Base-by-base conservation (phyloP, 2,888 invertebrate genomes). In the Acleris cristana region DNA sequence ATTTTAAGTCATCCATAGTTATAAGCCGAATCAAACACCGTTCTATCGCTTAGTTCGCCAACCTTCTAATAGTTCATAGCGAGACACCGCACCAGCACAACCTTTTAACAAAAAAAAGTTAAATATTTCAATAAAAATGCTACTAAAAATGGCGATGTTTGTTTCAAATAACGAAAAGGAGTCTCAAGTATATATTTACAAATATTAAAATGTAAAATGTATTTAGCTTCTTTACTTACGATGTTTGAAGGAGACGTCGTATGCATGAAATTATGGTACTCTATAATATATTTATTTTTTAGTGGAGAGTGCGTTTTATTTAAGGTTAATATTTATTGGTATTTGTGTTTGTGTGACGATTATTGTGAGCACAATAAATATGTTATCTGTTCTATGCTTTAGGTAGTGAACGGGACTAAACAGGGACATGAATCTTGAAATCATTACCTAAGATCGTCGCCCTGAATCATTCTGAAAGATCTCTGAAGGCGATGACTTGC, bases 1-100 rank as follows among this genome's bases (percentile, higher is more conserved):
- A 86, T 88, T 92, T 91, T 89, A 91, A 90, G 92, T 91, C 91
- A 92, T 90, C 85, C 83, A 87, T 90, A 91, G 87, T 70, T 72
- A 76, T 89, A 91, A 88, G 89, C 84, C 72, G 83, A 82, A 79
- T 74, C 79, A 77, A 70, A 73, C 82, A 81, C 79, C 79, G 79
- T 73, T 80, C 78, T 82, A 84, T 85, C 80, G 89, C 90, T 89
- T 90, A 78, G 80, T 88, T 88, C 85, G 89, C 89, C 83, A 87
- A 87, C 80, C 78, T 74, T 78, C 75, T 80, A 81, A 83, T 82
- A 85, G 78, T 74, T 76, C 75, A 81, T 81, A 85, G 73, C 67
- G 72, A 78, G 79, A 77, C 81, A 81, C 79, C 74, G 87, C 90
- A 90, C 89, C 87, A 85, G 91, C 92, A 91, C 91, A 91, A 92